Base-by-base conservation (phyloP, 2,797 vertebrate genomes). In the Sciurus vulgaris region DNA sequence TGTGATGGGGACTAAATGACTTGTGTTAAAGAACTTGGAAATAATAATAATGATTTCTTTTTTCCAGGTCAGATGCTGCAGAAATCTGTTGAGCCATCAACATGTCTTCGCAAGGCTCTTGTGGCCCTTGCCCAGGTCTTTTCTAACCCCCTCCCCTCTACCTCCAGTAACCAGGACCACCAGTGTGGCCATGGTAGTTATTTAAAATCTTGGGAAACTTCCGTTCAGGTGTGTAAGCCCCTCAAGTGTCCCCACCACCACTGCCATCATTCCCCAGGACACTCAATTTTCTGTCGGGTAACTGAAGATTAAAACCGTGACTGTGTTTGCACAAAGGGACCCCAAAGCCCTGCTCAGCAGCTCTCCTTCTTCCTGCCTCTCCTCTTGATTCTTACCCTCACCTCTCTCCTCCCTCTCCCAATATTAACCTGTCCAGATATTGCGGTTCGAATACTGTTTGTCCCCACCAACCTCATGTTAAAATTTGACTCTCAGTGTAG, bases 121-220 rank as follows among this genome's bases (percentile, higher is more conserved):
- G 8, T 3, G 12, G 41, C 56, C 8, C 30, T 63, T 73, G 30
- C 28, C 59, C 14, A 28, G 41, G n/a, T 54, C 84, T 84, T 44
- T 38, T 87, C 65, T 74, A 86, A 72, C 35, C 0, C 14, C 9
- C 33, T 84, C 15, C 30, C 18, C 17, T 65, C 88, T 38, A 28
- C 73, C 20, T 24, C 63, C 54, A 28, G 70, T 44, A 90, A 86
- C 56, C 44, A 85, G 35, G 17, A 26, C 3, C 26, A 35, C 30
- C 49, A 35, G 18, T 6, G 7, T 49, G 47, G 69, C 41, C 85
- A 54, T 3, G n/a, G 30, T 9, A 73, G n/a, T 30, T 85, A 73
- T 90, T 89, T 84, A 79, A 69, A 88, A 89, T 70, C 33, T 17
- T 33, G 61, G 77, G 44, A 93, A 4, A 63, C 65, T 86, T 56